Evolutionary conservation across 2,797 vertebrate species (phyloP).

Genomic region (Petrocephalus schoutedeni): DNA sequence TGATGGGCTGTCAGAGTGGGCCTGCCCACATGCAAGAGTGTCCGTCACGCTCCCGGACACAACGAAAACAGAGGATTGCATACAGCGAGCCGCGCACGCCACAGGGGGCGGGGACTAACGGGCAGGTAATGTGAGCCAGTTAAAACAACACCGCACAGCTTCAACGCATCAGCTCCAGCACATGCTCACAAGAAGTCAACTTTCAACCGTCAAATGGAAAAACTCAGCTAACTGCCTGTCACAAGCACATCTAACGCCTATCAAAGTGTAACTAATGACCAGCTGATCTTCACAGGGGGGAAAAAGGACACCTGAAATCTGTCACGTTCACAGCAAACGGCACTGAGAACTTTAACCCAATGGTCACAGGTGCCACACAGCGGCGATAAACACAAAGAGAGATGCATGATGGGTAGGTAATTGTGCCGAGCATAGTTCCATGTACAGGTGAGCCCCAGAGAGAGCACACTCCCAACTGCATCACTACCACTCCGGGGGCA

Average conservation of each 20-base stretch:
- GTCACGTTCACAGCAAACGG: background rate
- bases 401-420: background rate
- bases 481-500: background rate
- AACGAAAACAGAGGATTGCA: background rate
- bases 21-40: conserved; percentile 42
- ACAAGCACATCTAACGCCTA: background rate
- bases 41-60: conserved; percentile 38
- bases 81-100: background rate
- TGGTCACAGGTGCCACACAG: background rate
- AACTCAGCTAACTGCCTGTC: background rate
- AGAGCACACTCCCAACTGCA: background rate
- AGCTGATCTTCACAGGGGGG: background rate
- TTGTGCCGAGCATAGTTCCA: background rate
- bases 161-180: background rate
- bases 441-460: background rate
- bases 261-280: background rate
- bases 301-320: background rate
- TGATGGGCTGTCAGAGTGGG: conserved; percentile 2
- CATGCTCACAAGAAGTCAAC: background rate
- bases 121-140: background rate
- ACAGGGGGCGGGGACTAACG: background rate
- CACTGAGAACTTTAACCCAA: background rate
- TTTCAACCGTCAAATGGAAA: background rate
- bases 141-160: background rate
- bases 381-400: background rate